Evolutionary conservation across 2,888 invertebrate genomes (phyloP).

Genomic region (Macrophya alboannulata): DNA sequence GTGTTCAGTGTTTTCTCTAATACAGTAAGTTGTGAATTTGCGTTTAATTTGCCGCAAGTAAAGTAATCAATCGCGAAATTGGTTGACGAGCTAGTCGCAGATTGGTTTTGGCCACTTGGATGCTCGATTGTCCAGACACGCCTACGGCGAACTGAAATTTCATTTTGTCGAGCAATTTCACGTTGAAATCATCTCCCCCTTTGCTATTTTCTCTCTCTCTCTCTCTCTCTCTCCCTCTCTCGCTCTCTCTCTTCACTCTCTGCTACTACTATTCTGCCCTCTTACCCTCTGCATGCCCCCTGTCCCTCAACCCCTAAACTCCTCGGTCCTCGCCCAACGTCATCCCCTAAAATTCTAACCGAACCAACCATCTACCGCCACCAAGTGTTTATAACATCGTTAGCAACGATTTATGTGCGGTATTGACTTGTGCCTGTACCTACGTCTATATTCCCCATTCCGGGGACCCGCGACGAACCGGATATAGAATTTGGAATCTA

Average conservation of each 20-base stretch:
- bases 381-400: slow-evolving; percentile 43
- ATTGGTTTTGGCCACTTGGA: slow-evolving; percentile 77
- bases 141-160: slow-evolving; percentile 79
- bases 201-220: not conserved
- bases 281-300: not conserved
- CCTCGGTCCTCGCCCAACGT: slow-evolving; percentile 20
- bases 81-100: slow-evolving; percentile 76
- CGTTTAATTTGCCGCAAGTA: slow-evolving; percentile 67
- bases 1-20: not conserved
- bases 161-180: slow-evolving; percentile 80
- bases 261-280: not conserved
- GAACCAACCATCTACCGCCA: slow-evolving; percentile 28
- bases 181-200: slow-evolving; percentile 76
- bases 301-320: no score
- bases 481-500: not conserved
- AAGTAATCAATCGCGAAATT: slow-evolving; percentile 78
- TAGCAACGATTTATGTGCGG: slow-evolving; percentile 35
- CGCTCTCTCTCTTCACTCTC: not conserved
- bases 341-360: slow-evolving; percentile 36
- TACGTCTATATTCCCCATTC: not conserved
- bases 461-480: not conserved
- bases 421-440: slow-evolving; percentile 22
- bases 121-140: slow-evolving; percentile 79
- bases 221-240: not conserved
- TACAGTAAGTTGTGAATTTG: slow-evolving; percentile 20